Base-by-base conservation (phyloP, 2,888 invertebrate genomes). In the Gortyna flavago region DNA sequence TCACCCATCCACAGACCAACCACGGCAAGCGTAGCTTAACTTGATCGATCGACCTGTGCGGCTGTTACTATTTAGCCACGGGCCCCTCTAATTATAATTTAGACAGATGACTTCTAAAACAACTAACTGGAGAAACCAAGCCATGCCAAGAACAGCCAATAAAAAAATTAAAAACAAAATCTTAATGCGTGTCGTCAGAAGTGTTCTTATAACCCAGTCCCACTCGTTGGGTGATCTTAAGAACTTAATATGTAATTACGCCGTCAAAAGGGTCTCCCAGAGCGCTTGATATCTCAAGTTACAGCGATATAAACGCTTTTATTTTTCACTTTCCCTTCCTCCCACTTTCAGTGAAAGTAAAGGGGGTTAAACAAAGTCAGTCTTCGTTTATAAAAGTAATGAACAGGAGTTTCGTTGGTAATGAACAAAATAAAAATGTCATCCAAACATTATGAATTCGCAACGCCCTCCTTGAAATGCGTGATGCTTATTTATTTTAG, bases 391-490 rank as follows among this genome's bases (percentile, higher is more conserved):
- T 79, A 85, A 88, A 87, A 89, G 89, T 92, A 93, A 93, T 91
- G 88, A 91, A 90, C 91, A 90, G 87, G 88, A 91, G 89, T 91
- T 92, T 89, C 83, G 88, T 90, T 90, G 74, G 84, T 92, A 92
- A 93, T 93, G 93, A 93, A 92, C 91, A 90, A 93, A 94, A 93
- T 94, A 94, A 94, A 93, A 94, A 93, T 91, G 92, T 92, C 93
- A 93, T 93, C 90, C 89, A 86, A 89, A 92, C 83, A 92, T 93
- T 94, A 94, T 94, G 94, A 94, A 94, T 94, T 94, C 94, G 93
- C 94, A 93, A 93, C 94, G 91, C 91, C 92, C 91, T 91, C 87
- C 91, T 90, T 89, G 71, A 90, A 89, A 88, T 89, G 89, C 90
- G 89, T 87, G 86, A 81, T 89, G 90, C 91, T 91, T 93, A 93